Base-by-base conservation (phyloP, 2,797 vertebrate species). In the Myripristis murdjan region DNA sequence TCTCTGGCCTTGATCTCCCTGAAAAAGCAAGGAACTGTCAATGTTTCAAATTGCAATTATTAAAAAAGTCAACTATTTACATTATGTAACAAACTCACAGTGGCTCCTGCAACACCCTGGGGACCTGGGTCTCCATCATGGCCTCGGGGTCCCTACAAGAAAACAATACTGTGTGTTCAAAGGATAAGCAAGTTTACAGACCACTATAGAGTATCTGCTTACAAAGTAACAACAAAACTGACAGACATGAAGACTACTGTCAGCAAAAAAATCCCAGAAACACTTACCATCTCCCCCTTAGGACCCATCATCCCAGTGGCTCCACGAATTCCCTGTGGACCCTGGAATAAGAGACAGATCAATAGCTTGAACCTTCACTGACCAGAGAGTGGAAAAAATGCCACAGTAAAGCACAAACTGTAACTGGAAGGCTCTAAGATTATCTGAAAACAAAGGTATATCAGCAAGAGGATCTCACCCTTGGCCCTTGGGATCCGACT, bases 1-100 rank as follows among this genome's bases (percentile, higher is more conserved):
- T 85, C 96, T 95, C 82, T 95, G 97, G 16, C 98, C 98, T 87
- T 70, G 93, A 83, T 99, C 97, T 1, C 98, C 98, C 98, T 99
- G 67, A 73, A 87, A 68, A 59, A 5, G 22, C 10, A 71, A 39
- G n/a, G 0, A 53, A 20, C 73, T 5, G 63, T 22, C 35, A 1
- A 2, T 39, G 23, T 12, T 9, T 58, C 33, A n/a, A 39, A 37
- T 3, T 0, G 20, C 6, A 57, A 43, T 46, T 54, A 20, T 2
- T 61, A 33, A 39, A 37, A 60, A 39, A 64, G 35, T 37, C 53
- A 51, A 62, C 35, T 3, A 54, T 49, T 67, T 61, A 39, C 10
- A 47, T 22, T 35, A 5, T 37, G 6, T 20, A 31, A 55, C n/a
- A 69, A 61, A 95, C 97, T 96, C 91, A 99, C 98, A 77, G 87